Percentiles rank a stretch among this genome's conserved stretches.
These are phyloP conservation scores for Zaprionus ornatus DNA, from an alignment of 1,140 invertebrate genomes.

Conservation along the genomic window DNA sequence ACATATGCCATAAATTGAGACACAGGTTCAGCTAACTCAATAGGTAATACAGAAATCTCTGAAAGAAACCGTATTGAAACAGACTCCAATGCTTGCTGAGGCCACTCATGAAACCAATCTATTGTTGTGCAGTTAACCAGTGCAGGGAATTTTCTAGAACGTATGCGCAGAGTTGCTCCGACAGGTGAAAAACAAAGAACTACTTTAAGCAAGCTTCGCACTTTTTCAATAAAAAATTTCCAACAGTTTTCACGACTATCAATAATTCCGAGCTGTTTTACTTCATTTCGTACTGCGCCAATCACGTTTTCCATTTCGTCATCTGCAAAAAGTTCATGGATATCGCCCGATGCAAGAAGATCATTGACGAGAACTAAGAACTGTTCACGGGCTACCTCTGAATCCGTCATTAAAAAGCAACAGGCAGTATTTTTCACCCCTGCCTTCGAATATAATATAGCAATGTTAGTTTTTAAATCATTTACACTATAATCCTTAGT, in stretches of 20 bases:
- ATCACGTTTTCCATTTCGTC: conserved; percentile 96
- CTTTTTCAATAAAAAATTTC: conserved; percentile 97
- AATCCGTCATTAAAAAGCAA: conserved; percentile 97
- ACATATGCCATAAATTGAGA: conserved; percentile 96
- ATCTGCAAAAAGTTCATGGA: conserved; percentile 94
- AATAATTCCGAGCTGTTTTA: conserved; percentile 88
- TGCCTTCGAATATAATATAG: conserved; percentile 92
- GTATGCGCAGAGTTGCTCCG: conserved; percentile 91
- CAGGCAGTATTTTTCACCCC: conserved; percentile 94
- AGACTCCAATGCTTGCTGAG: conserved; percentile 93
- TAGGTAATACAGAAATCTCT: conserved; percentile 89
- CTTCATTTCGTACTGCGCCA: conserved; percentile 91
- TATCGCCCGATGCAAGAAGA: conserved; percentile 96
- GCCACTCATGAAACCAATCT: conserved; percentile 99
- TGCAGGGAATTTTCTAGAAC: conserved; percentile 96
- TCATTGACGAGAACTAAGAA: conserved; percentile 98
- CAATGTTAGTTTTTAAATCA: conserved; percentile 93
- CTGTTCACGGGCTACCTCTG: conserved; percentile 94
- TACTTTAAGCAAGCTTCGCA: conserved; percentile 90
- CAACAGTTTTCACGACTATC: conserved; percentile 97
- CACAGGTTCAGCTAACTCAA: conserved; percentile 87
- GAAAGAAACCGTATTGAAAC: conserved; percentile 93
- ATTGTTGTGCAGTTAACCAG: conserved; percentile 97
- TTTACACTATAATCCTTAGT: conserved; percentile 93
- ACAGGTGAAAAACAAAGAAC: conserved; percentile 97